A percentile compares a stretch with the other conserved stretches of the same genome.
Conservation (phyloP, 1,140 invertebrate genomes). For the Leucophenga varia region DNA sequence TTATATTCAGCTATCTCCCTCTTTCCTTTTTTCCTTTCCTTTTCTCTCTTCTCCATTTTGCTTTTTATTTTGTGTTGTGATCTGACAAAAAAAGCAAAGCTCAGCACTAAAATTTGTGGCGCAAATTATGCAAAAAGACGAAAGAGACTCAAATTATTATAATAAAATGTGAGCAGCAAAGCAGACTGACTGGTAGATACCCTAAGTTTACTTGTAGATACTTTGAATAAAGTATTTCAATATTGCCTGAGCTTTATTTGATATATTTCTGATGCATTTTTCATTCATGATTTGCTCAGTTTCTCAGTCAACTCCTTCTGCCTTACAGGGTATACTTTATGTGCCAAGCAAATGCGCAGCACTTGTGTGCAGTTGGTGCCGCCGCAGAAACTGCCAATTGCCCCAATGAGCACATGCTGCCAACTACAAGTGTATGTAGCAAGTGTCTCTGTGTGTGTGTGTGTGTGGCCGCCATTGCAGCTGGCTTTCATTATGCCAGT, state of each 20-base stretch:
- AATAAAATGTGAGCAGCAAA: conserved; percentile 10
- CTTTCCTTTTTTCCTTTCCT: neutral
- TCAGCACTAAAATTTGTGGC: conserved; percentile 40
- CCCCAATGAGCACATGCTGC: conserved; percentile 34
- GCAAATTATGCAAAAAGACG: conserved; percentile 34
- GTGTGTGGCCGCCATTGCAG: conserved; percentile 12
- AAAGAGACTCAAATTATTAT: conserved; percentile 21
- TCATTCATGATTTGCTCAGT: neutral
- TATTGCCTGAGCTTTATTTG: no score
- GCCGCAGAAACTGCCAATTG: conserved; percentile 43
- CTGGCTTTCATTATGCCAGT: conserved; percentile 41
- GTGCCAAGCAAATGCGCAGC: conserved; percentile 31
- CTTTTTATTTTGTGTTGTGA: conserved; percentile 7
- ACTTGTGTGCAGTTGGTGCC: conserved; percentile 41
- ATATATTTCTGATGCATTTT: no score
- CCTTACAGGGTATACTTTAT: conserved; percentile 19
- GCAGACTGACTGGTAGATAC: neutral
- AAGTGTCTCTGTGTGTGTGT: no score
- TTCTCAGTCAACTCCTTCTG: neutral
- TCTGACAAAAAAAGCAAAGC: conserved; percentile 29
- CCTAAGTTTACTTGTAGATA: no score
- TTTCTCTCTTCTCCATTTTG: conserved; percentile 5
- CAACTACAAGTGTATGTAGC: no score
- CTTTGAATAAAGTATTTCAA: no score
- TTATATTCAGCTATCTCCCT: conserved; percentile 21